Evolutionary conservation across 2,888 invertebrate species (phyloP).

Genomic region (Sicus ferrugineus): DNA sequence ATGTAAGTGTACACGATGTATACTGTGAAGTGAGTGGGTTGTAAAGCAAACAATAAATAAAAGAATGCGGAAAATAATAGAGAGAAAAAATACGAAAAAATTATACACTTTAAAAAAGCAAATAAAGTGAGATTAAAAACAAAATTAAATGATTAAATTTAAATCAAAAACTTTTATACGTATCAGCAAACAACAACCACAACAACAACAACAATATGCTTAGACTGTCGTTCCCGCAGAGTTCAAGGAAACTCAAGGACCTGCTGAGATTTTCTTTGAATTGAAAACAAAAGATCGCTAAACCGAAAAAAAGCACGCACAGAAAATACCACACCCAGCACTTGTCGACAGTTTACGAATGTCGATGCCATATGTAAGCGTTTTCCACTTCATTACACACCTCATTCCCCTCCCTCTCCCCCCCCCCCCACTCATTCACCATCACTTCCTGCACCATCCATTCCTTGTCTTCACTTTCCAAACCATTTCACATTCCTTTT

Average conservation of each 20-base stretch:
- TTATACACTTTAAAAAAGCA: not conserved
- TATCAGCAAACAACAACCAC: too few relatives aligned
- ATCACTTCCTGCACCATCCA: not conserved
- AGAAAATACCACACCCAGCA: too few relatives aligned
- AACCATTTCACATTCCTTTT: conserved; percentile 45
- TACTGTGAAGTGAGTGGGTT: not conserved
- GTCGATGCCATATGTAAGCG: not conserved
- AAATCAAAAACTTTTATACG: too few relatives aligned
- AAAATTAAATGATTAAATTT: not conserved
- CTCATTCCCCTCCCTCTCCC: not conserved
- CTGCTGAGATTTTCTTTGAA: too few relatives aligned
- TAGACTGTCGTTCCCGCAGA: too few relatives aligned
- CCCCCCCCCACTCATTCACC: not conserved
- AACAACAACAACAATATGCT: too few relatives aligned
- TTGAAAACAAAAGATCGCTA: not conserved
- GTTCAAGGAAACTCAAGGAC: too few relatives aligned
- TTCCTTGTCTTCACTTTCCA: conserved; percentile 25
- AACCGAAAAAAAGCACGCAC: not conserved
- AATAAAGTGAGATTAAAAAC: not conserved
- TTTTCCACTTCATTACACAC: not conserved
- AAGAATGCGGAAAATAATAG: not conserved
- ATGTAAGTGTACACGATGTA: too few relatives aligned
- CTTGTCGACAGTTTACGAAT: not conserved
- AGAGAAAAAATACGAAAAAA: not conserved
- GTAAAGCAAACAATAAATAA: not conserved